Percentiles rank a stretch among this genome's conserved stretches.
phyloP scores from a whole-genome alignment of 2,888 invertebrate genomes.

The Pterostichus madidus region DNA sequence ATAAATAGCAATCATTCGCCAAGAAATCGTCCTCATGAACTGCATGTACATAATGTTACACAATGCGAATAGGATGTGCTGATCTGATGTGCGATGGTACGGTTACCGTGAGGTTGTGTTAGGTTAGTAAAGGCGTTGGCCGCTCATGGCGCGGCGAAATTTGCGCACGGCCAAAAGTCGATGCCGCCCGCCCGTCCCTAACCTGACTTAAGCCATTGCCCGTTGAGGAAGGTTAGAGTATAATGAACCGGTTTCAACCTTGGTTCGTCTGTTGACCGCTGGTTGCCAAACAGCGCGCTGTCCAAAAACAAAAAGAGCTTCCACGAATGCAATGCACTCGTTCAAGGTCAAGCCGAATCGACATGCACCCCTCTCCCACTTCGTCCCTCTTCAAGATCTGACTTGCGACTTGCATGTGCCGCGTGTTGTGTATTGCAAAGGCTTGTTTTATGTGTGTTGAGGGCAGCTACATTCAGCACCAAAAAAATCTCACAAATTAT shows the following conservation, averaged over 20 bases:
- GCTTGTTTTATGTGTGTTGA: too few species aligned
- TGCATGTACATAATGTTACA: constrained; percentile 2
- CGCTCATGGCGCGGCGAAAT: constrained; percentile 37
- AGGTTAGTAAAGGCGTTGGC: constrained; percentile 53
- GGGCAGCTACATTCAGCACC: too few species aligned
- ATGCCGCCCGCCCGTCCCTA: constrained; percentile 57
- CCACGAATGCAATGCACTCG: constrained; percentile 77
- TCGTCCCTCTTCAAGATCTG: not conserved
- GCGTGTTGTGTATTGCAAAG: too few species aligned
- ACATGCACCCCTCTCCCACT: constrained; percentile 3
- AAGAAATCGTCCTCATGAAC: too few species aligned
- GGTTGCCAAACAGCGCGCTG: constrained; percentile 75
- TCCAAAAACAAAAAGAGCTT: constrained; percentile 77
- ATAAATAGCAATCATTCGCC: too few species aligned
- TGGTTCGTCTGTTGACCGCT: constrained; percentile 77
- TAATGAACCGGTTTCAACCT: constrained; percentile 74
- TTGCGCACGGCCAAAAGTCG: constrained; percentile 51
- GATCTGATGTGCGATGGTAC: too few species aligned
- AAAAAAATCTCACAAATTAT: too few species aligned
- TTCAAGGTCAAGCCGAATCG: constrained; percentile 75
- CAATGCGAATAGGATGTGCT: constrained; percentile 9
- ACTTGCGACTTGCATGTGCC: not conserved
- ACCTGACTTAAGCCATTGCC: constrained; percentile 68
- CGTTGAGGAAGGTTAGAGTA: constrained; percentile 74
- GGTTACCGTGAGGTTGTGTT: not conserved